Conservation (phyloP, 2,113 vertebrate species). For the Anhinga anhinga region DNA sequence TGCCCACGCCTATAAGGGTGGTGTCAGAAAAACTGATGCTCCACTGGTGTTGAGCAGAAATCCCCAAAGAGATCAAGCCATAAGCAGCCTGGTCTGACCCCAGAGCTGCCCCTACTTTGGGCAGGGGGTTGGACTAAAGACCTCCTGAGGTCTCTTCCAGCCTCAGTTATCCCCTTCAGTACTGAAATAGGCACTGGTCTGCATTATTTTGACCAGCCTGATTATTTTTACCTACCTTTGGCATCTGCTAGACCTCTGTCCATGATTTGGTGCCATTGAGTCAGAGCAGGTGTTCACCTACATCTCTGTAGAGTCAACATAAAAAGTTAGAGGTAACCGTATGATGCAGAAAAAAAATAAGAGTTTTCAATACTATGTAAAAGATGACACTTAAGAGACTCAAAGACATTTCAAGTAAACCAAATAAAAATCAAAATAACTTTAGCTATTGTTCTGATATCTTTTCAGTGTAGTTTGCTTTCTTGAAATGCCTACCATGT, state of each 20-base stretch:
- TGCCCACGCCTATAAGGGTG: neutral
- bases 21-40: neutral
- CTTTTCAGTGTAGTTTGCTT: neutral
- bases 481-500: neutral
- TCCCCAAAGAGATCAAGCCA: neutral
- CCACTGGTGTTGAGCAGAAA: neutral
- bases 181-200: neutral
- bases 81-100: neutral
- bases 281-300: neutral
- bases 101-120: neutral
- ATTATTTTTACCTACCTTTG: neutral
- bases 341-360: neutral
- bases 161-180: neutral
- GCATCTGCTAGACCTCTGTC: neutral
- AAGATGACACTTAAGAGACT: neutral
- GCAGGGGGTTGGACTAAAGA: neutral
- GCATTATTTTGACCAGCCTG: neutral
- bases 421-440: neutral
- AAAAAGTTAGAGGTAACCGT: neutral
- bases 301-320: neutral
- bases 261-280: neutral
- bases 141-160: neutral
- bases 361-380: neutral
- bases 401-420: neutral
- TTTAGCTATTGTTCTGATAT: neutral